Evolutionary conservation across 2,888 invertebrate genomes (phyloP).

Genomic region (Synanthedon vespiformis): DNA sequence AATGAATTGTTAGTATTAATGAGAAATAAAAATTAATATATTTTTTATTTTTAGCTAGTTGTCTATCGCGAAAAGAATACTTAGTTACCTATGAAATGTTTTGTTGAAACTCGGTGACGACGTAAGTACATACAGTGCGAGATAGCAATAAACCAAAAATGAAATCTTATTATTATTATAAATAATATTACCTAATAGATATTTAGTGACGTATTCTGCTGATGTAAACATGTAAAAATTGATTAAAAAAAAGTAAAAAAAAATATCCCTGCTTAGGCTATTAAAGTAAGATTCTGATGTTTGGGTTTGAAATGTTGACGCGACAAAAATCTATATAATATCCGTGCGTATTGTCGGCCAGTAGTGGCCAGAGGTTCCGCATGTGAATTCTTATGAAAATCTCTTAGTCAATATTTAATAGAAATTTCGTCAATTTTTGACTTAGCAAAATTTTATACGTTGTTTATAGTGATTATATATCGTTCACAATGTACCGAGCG

Average conservation of each 20-base stretch:
- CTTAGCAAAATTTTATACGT: constrained; percentile 70
- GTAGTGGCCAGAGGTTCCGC: constrained; percentile 40
- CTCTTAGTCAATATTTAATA: constrained; percentile 68
- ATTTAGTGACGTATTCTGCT: constrained; percentile 66
- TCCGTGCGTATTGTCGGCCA: constrained; percentile 33
- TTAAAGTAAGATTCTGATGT: constrained; percentile 58
- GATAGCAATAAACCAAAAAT: constrained; percentile 71
- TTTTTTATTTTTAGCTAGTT: constrained; percentile 70
- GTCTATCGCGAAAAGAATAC: constrained; percentile 56
- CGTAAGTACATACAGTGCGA: constrained; percentile 46
- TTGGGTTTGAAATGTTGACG: constrained; percentile 52
- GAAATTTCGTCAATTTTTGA: constrained; percentile 69
- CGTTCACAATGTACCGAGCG: constrained; percentile 54
- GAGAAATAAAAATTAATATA: constrained; percentile 63
- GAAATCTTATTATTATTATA: constrained; percentile 59
- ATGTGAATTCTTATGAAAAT: constrained; percentile 68
- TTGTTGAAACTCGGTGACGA: constrained; percentile 24
- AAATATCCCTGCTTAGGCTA: constrained; percentile 64
- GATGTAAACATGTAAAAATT: constrained; percentile 63
- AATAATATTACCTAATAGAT: constrained; percentile 34
- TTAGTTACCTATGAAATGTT: constrained; percentile 45
- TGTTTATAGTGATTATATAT: constrained; percentile 60
- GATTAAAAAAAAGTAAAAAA: constrained; percentile 55
- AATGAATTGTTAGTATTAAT: constrained; percentile 57
- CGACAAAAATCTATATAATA: constrained; percentile 49